A percentile compares a stretch with the other conserved stretches of the same genome.
Conservation (phyloP, 1,140 invertebrate genomes). For the Fopius arisanus region DNA sequence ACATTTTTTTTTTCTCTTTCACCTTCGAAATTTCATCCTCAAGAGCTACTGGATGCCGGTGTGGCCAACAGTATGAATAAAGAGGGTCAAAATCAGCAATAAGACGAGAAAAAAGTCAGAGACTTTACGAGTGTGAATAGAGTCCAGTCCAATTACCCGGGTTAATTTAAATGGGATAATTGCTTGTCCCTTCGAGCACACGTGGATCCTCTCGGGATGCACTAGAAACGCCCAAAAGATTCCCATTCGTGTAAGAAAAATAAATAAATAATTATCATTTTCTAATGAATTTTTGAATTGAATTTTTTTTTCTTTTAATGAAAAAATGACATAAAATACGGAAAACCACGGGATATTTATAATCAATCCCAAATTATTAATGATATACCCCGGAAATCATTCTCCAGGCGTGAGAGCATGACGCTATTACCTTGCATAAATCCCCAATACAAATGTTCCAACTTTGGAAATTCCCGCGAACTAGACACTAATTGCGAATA, state of each 20-base stretch:
- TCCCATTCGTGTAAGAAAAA: background rate
- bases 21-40: background rate
- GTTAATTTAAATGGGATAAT: slow-evolving; percentile 64
- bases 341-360: too few relatives aligned
- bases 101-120: background rate
- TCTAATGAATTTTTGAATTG: background rate
- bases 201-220: background rate
- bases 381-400: background rate
- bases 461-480: slow-evolving; percentile 36
- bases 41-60: slow-evolving; percentile 1
- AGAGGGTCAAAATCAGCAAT: background rate
- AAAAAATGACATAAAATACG: too few relatives aligned
- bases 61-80: slow-evolving; percentile 11
- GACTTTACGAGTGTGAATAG: slow-evolving; percentile 61
- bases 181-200: slow-evolving; percentile 37
- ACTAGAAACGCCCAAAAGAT: background rate
- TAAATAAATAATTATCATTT: background rate
- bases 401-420: slow-evolving; percentile 7
- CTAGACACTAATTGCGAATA: slow-evolving; percentile 48
- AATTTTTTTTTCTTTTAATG: too few relatives aligned
- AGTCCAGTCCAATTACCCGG: slow-evolving; percentile 58
- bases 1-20: background rate
- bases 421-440: slow-evolving; percentile 49
- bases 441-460: slow-evolving; percentile 42
- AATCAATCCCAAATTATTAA: background rate